phyloP scores from a whole-genome alignment of 2,797 vertebrate species.

The Crocidura indochinensis region DNA sequence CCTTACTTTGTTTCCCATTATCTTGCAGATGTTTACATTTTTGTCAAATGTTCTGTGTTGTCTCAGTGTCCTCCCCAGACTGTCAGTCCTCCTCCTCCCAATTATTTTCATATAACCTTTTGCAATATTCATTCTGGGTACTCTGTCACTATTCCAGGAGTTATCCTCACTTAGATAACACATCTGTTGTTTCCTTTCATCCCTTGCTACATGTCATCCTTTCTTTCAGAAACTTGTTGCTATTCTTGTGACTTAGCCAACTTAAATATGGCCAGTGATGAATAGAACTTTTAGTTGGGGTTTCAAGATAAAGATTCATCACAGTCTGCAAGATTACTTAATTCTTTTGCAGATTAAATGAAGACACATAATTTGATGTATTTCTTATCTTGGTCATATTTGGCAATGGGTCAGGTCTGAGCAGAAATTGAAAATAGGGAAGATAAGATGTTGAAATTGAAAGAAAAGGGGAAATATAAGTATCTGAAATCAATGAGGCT shows the following conservation, averaged over 20 bases:
- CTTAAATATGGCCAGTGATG: not conserved
- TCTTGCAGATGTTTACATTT: not conserved
- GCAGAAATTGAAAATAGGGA: constrained; percentile 21
- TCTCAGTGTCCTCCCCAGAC: not conserved
- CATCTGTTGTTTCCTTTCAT: no score
- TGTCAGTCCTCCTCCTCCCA: not conserved
- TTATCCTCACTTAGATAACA: no score
- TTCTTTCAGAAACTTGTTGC: not conserved
- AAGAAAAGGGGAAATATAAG: constrained; percentile 20
- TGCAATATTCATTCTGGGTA: not conserved
- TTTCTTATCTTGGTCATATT: constrained; percentile 2
- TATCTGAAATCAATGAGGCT: not conserved
- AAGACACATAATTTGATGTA: not conserved
- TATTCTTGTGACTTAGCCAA: not conserved
- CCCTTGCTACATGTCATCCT: no score
- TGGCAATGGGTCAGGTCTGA: not conserved
- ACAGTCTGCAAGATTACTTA: not conserved
- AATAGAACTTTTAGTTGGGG: not conserved
- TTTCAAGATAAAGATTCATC: not conserved
- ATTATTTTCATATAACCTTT: not conserved
- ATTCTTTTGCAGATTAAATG: not conserved
- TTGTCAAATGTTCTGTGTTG: not conserved
- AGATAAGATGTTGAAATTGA: constrained; percentile 6
- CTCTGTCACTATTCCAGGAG: no score
- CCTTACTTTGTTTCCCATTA: no score